phyloP scores from a whole-genome alignment of 1,140 invertebrate genomes.

The Drosophila sproati region DNA sequence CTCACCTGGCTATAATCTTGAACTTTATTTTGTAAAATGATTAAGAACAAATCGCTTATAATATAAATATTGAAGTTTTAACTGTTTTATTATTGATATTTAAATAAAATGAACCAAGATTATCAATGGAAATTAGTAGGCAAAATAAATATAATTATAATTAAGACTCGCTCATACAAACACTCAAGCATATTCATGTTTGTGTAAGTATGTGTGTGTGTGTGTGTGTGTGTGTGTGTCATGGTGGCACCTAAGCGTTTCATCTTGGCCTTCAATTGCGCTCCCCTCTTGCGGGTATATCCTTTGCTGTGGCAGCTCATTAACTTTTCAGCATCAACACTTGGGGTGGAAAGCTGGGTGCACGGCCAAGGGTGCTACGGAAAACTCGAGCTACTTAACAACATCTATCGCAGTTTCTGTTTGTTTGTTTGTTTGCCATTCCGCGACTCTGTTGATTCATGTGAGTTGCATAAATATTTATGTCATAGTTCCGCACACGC shows the following conservation, averaged over 20 bases:
- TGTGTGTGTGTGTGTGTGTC: neutral
- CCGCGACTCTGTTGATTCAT: constrained; percentile 49
- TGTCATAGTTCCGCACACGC: constrained; percentile 22
- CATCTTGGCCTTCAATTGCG: constrained; percentile 29
- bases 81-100: too few species aligned
- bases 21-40: too few species aligned
- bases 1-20: too few species aligned
- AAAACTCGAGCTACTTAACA: constrained; percentile 77
- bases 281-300: neutral
- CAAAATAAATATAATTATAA: too few species aligned
- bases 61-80: too few species aligned
- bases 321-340: constrained; percentile 68
- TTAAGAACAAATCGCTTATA: too few species aligned
- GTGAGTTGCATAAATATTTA: constrained; percentile 72
- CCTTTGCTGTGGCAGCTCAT: constrained; percentile 52
- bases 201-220: neutral
- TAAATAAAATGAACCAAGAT: too few species aligned
- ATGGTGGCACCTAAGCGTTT: neutral
- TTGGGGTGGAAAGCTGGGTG: constrained; percentile 35
- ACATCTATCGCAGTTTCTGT: constrained; percentile 57
- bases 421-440: constrained; percentile 33
- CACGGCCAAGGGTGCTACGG: constrained; percentile 55
- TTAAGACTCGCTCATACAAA: too few species aligned
- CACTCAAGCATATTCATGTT: too few species aligned
- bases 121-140: too few species aligned